Evolutionary conservation across 1,140 invertebrate genomes (phyloP), one percentile per base, ranked within the genome.

Genomic region (Tyrophagus putrescentiae): DNA sequence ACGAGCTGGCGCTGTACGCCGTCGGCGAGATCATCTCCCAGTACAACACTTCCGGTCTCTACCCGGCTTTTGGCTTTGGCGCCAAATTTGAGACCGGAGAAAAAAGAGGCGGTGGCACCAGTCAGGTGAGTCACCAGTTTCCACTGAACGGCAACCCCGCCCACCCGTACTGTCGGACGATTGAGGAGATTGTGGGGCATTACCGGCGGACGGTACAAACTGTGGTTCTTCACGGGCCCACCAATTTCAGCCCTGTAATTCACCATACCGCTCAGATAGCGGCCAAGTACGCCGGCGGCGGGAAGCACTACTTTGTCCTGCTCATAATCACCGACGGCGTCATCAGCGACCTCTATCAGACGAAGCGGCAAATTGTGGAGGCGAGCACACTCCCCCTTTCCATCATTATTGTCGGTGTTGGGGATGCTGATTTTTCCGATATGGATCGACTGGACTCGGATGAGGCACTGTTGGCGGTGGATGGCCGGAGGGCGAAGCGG

Each of bases 301-400:
- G 76, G 60, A 72, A 78, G 42, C 82, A 82, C 66, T 80, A 75
- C 68, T 74, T 83, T 34, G 68, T 83, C 3, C 70, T 83, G 1
- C 78, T 83, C 53, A n/a, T n/a, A n/a, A 71, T 83, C 4, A 83
- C 81, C 3, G 81, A 83, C 71, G 81, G 81, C 28, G 76, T 80
- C 27, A 79, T 83, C 31, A 80, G 77, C 11, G 81, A 83, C 66
- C 79, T 83, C 75, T 72, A 73, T 16, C 71, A 78, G 33, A 82
- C 81, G 0, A 78, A 75, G 65, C 68, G 77, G 60, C 79, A 75
- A 53, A 76, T 78, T 33, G 70, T 77, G 13, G 65, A 73, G 63
- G 78, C 78, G n/a, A n/a, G n/a, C n/a, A n/a, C 21, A 13, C 27
- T 31, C 9, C 57, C 57, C 4, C 44, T 59, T 2, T 59, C 57